Percentiles rank a stretch among this genome's conserved stretches.
phyloP scores from a whole-genome alignment of 1,140 invertebrate species.

The Araneus ventricosus region DNA sequence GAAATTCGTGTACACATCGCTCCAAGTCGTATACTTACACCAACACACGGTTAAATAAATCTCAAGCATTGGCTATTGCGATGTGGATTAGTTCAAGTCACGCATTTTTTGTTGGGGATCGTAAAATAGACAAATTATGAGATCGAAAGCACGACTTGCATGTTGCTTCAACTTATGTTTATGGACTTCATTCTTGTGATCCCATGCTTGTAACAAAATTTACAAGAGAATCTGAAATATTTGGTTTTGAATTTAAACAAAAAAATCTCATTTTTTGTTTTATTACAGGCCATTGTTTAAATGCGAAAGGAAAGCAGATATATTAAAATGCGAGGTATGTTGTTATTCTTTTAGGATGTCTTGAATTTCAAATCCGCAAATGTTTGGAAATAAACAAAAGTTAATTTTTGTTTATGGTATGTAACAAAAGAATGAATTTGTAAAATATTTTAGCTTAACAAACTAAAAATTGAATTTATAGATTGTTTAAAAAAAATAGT shows the following conservation, averaged over 20 bases:
- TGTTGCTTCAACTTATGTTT: neutral
- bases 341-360: too few species aligned
- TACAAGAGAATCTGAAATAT: neutral
- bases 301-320: too few species aligned
- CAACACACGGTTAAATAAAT: conserved; percentile 15
- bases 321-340: too few species aligned
- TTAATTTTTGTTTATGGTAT: too few species aligned
- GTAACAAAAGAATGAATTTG: too few species aligned
- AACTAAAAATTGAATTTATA: too few species aligned
- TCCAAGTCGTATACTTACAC: conserved; percentile 4
- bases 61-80: neutral
- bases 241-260: neutral
- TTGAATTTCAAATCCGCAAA: too few species aligned
- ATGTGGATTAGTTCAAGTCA: neutral
- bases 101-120: neutral
- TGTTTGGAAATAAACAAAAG: too few species aligned
- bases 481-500: too few species aligned
- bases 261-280: neutral
- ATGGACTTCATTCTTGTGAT: neutral
- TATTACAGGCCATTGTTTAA: neutral
- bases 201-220: neutral
- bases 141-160: neutral
- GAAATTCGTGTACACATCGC: neutral
- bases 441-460: too few species aligned
- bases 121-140: conserved; percentile 23